Conservation (phyloP, 2,888 invertebrate species). For the Carabus problematicus region DNA sequence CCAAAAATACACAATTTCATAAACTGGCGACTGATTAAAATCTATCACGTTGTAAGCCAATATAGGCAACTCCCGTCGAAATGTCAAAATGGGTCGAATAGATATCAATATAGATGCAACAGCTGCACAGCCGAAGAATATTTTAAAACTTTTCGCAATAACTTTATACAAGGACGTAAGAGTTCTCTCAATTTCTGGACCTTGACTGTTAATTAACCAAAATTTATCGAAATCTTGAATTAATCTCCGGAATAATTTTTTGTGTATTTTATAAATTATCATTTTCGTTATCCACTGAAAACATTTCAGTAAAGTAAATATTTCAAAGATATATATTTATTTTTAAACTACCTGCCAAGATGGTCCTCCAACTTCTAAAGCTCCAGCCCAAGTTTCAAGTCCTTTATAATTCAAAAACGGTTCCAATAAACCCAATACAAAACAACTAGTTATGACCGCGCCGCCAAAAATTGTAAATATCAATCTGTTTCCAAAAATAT, state of each 20-base stretch:
- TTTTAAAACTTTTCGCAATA: conserved; percentile 21
- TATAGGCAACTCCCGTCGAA: conserved; percentile 15
- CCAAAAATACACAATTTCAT: conserved; percentile 23
- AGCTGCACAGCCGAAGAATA: conserved; percentile 24
- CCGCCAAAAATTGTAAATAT: conserved; percentile 22
- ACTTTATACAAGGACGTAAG: conserved; percentile 4
- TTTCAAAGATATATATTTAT: neutral
- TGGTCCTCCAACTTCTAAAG: conserved; percentile 32
- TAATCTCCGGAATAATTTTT: conserved; percentile 14
- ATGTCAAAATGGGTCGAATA: conserved; percentile 9
- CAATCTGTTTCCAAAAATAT: conserved; percentile 17
- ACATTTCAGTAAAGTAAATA: neutral
- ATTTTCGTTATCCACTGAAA: conserved; percentile 25
- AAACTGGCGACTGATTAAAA: conserved; percentile 18
- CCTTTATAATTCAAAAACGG: conserved; percentile 25
- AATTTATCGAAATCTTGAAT: conserved; percentile 17
- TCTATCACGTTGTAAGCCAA: conserved; percentile 27
- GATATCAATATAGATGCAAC: conserved; percentile 23
- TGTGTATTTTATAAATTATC: conserved; percentile 29
- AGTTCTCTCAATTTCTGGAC: conserved; percentile 9
- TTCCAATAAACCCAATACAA: conserved; percentile 26
- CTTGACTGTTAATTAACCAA: conserved; percentile 22
- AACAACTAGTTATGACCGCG: conserved; percentile 19
- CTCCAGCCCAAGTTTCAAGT: conserved; percentile 33
- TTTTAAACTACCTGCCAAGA: conserved; percentile 22